phyloP scores from a whole-genome alignment of 2,113 vertebrate genomes.

The Steatornis caripensis region DNA sequence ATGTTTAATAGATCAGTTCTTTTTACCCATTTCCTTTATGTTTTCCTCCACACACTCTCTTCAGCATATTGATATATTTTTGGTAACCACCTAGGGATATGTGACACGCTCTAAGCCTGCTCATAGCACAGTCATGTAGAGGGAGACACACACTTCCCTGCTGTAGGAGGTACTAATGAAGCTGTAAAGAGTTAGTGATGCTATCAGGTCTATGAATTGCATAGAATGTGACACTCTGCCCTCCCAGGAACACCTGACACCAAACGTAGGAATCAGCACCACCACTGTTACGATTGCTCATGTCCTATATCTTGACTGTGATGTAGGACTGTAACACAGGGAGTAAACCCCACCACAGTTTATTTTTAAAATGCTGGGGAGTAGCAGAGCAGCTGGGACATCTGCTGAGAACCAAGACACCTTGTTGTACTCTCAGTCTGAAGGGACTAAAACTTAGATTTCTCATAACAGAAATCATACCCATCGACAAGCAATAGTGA shows the following conservation, averaged over 20 bases:
- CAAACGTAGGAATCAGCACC: background rate
- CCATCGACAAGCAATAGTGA: background rate
- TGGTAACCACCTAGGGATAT: background rate
- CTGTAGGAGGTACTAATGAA: background rate
- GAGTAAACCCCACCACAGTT: background rate
- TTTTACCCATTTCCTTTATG: background rate
- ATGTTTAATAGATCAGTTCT: background rate
- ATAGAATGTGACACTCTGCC: background rate
- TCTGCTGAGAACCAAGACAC: background rate
- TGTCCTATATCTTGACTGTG: background rate
- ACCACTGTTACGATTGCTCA: background rate
- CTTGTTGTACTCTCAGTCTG: background rate
- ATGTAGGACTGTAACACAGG: background rate
- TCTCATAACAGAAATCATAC: background rate
- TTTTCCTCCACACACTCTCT: background rate
- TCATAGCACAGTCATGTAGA: background rate
- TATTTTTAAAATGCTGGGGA: background rate
- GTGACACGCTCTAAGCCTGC: background rate
- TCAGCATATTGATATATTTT: background rate
- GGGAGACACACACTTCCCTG: background rate
- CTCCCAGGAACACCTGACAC: background rate
- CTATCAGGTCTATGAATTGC: background rate
- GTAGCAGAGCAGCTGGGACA: background rate
- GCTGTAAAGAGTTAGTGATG: background rate
- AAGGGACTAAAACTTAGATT: background rate